phyloP scores from a whole-genome alignment of 2,888 invertebrate species.

The Tribolium freemani region DNA sequence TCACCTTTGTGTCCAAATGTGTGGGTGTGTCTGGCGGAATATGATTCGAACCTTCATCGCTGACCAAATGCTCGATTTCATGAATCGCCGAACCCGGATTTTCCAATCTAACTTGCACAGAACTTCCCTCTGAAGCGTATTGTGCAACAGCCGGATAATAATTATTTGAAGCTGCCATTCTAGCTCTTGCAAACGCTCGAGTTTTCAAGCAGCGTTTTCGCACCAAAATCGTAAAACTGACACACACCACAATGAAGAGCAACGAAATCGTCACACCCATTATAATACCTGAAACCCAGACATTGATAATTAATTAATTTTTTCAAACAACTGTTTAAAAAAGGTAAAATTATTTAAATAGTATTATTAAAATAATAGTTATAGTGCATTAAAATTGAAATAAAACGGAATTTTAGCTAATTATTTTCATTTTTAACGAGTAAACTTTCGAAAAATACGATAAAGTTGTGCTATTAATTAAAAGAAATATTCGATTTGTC shows the following conservation, averaged over 20 bases:
- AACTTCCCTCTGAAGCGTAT: conserved; percentile 55
- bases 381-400: too few relatives aligned
- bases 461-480: too few relatives aligned
- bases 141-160: conserved; percentile 58
- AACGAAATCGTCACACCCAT: conserved; percentile 69
- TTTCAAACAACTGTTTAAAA: too few relatives aligned
- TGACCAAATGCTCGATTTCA: conserved; percentile 66
- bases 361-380: too few relatives aligned
- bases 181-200: conserved; percentile 53
- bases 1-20: conserved; percentile 74
- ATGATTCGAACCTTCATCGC: conserved; percentile 62
- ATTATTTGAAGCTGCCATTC: conserved; percentile 55
- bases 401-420: too few relatives aligned
- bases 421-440: too few relatives aligned
- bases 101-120: conserved; percentile 58
- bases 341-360: too few relatives aligned
- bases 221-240: conserved; percentile 68
- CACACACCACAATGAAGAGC: conserved; percentile 66
- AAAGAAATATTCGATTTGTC: too few relatives aligned
- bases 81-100: conserved; percentile 59
- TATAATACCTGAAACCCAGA: conserved; percentile 71
- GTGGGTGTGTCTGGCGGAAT: conserved; percentile 57
- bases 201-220: conserved; percentile 65
- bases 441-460: too few relatives aligned
- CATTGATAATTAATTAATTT: too few relatives aligned